Evolutionary conservation across 1,140 invertebrate genomes (phyloP), one percentile per base, ranked within the genome.

Genomic region (Eupeodes corollae): DNA sequence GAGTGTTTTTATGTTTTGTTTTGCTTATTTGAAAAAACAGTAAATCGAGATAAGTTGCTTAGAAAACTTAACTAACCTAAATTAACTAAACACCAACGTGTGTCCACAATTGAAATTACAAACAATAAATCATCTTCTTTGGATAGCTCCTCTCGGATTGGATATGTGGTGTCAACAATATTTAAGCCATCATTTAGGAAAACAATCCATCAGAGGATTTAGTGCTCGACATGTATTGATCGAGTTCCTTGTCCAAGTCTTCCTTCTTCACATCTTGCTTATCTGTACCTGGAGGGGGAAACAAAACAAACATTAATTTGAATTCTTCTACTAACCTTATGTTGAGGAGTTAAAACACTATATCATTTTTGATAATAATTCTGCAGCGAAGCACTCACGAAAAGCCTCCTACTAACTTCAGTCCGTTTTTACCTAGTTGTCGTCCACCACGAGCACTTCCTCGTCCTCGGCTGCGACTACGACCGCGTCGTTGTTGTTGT

Each of bases 201-300:
- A 44, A 47, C 53, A 66, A 44, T 63, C 63, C 59, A 60, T 61
- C 21, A 58, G 58, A 6, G 58, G 11, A 57, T 47, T 63, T 67
- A 33, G 64, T 65, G 46, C 60, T 67, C 31, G 64, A 64, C 64
- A 67, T 67, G 21, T 67, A 67, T 41, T 65, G 61, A 56, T 67
- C 64, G 19, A 67, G 40, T 35, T 67, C 64, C 42, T 61, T 63
- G 39, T 67, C 64, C 38, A 67, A 42, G 50, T 65, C 62, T 42
- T 67, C 64, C 33, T 65, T 65, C 12, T 67, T 63, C 2, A 66
- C 58, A 1, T 37, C 15, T 13, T 41, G 26, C 18, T 39, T 48
- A 41, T 44, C 48, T 8, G 42, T 48, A 39, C 45, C 48, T 50
- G 47, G 44, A n/a, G n/a, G 44, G 16, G 35, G 8, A 47, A 44